Evolutionary conservation across 92 coral and sea anemone species (phyloP).

Genomic region (Palythoa caribaeorum): DNA sequence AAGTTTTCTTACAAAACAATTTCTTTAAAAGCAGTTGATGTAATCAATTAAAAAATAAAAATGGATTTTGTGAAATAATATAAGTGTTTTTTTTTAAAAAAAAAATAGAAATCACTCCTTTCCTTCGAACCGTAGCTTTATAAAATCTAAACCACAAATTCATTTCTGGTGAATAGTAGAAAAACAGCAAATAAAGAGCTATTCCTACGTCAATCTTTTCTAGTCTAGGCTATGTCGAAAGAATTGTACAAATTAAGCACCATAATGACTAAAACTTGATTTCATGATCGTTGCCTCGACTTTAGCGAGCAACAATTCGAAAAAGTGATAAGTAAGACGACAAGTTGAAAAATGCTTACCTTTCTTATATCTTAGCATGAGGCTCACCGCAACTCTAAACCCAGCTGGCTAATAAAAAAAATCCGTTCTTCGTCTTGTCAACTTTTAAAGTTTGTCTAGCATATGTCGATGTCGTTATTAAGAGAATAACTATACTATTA

Average conservation of each 20-base stretch:
- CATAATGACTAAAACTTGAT: not conserved
- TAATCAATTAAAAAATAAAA: not conserved
- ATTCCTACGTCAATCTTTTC: not conserved
- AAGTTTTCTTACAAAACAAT: not conserved
- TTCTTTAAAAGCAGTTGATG: not conserved
- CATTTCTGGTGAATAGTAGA: not conserved
- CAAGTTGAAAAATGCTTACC: conserved; percentile 1
- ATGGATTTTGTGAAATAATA: not conserved
- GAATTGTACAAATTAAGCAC: not conserved
- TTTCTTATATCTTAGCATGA: not conserved
- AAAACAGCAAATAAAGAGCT: not conserved
- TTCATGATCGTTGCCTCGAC: not conserved
- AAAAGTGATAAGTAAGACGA: not conserved
- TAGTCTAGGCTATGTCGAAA: not conserved
- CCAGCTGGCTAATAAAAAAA: conserved; percentile 16
- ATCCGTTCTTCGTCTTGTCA: not conserved
- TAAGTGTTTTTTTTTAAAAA: not conserved
- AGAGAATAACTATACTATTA: conserved; percentile 9
- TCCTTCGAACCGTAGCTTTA: not conserved
- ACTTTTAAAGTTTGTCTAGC: not conserved
- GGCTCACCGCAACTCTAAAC: not conserved
- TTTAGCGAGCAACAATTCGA: not conserved
- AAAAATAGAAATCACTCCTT: not conserved
- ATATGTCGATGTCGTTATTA: conserved; percentile 17
- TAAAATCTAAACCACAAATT: conserved; percentile 30